Base-by-base conservation (phyloP, 2,113 vertebrate genomes). In the Ictalurus punctatus region DNA sequence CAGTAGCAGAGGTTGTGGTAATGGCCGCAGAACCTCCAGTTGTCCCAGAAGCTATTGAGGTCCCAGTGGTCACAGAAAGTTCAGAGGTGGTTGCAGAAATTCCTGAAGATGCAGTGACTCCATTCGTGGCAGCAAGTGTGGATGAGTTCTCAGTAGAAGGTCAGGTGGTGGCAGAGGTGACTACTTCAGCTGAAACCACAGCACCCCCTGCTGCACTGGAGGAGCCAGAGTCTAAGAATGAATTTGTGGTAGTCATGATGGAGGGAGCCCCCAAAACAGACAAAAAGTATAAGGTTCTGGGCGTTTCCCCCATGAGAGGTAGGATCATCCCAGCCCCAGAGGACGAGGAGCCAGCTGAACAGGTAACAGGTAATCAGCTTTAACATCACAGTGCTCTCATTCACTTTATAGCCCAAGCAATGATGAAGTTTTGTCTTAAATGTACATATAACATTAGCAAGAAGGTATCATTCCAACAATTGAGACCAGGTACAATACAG, bases 181-280 rank as follows among this genome's bases (percentile, higher is more conserved):
- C 37, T 34, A 30, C 80, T 78, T 25, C 74, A 80, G 34, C 74
- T 63, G 89, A 85, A 78, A 59, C 79, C 61, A 82, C 52, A 12
- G 74, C n/a, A 27, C 59, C 88, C 1, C 71, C 86, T 74, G 34
- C 86, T 84, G 67, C 52, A 71, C 87, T 52, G 59, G 91, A 92
- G 14, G 83, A 30, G 23, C 52, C 85, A 83, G 90, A 30, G 23
- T 59, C 92, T 52, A 91, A 93, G 10, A 91, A 56, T 87, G 94
- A 96, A 86, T 95, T 93, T 86, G 90, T 96, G 48, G 92, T 95
- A 56, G 94, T 96, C 56, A 91, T 96, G 80, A 90, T 96, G 90
- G 95, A 96, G 80, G 95, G 95, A 88, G 69, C 89, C 52, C 90
- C 94, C 5, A 93, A 93, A 91, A 40, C 89, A 44, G 94, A 94